Evolutionary conservation across 2,888 invertebrate species (phyloP).

Genomic region (Coenonympha glycerion): DNA sequence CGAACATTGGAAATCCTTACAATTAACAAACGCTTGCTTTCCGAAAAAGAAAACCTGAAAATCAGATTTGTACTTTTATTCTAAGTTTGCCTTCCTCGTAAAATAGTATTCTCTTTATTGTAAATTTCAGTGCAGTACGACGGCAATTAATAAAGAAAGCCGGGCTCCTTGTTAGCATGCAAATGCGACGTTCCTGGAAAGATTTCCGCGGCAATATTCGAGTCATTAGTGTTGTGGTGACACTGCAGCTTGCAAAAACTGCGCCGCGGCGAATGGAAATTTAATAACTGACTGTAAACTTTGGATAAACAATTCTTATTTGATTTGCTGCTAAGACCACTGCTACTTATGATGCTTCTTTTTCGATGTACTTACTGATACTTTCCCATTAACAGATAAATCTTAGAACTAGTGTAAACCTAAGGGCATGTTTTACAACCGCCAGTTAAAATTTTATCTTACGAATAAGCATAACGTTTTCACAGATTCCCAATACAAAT

Average conservation of each 20-base stretch:
- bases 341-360: no score
- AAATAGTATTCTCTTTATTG: constrained; percentile 14
- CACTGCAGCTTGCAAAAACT: constrained; percentile 47
- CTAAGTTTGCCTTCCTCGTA: constrained; percentile 6
- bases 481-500: no score
- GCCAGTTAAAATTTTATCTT: no score
- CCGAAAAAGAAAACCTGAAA: not conserved
- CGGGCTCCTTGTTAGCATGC: constrained; percentile 51
- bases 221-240: constrained; percentile 57
- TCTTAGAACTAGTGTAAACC: no score
- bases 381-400: no score
- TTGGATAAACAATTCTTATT: constrained; percentile 7
- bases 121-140: constrained; percentile 20
- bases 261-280: constrained; percentile 25
- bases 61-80: not conserved
- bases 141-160: constrained; percentile 55
- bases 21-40: no score
- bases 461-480: no score
- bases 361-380: no score
- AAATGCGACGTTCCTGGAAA: constrained; percentile 51
- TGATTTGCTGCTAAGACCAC: not conserved
- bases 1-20: no score
- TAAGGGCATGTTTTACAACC: no score
- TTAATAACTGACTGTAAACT: constrained; percentile 24
- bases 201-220: constrained; percentile 54